phyloP scores from a whole-genome alignment of 37 sponge, comb jelly and placozoan species.

The Tethya wilhelma region DNA sequence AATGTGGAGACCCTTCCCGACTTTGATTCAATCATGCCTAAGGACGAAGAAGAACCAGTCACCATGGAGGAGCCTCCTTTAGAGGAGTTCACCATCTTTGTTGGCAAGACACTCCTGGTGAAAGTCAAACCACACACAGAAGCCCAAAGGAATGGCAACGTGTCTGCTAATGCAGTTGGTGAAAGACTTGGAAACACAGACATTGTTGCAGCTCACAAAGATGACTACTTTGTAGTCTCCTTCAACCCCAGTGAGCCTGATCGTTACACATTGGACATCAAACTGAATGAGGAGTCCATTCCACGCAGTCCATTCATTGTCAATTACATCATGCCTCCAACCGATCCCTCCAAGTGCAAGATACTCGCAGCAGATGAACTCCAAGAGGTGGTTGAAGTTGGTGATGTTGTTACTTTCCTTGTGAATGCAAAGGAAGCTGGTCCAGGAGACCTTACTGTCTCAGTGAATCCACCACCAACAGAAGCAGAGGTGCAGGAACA shows the following conservation, averaged over 20 bases:
- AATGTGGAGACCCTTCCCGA: background rate
- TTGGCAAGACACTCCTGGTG: slow-evolving; percentile 33
- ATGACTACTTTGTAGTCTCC: slow-evolving; percentile 12
- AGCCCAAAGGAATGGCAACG: slow-evolving; percentile 10
- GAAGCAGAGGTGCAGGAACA: background rate
- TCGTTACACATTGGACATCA: slow-evolving; percentile 45
- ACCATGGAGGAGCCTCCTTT: background rate
- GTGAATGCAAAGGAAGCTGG: slow-evolving; percentile 31
- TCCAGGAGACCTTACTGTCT: slow-evolving; percentile 27
- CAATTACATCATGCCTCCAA: slow-evolving; percentile 24
- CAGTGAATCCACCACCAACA: slow-evolving; percentile 28
- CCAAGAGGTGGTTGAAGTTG: background rate
- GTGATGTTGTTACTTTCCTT: slow-evolving; percentile 12
- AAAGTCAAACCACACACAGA: slow-evolving; percentile 24
- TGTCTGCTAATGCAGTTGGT: slow-evolving; percentile 50
- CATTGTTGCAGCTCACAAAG: background rate
- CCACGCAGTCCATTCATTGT: slow-evolving; percentile 60
- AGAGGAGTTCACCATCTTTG: slow-evolving; percentile 6
- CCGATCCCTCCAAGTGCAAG: slow-evolving; percentile 47
- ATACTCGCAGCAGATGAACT: slow-evolving; percentile 31
- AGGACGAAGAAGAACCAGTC: background rate
- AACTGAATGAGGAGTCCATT: slow-evolving; percentile 31
- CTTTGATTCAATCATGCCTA: too few species aligned
- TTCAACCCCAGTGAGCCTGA: slow-evolving; percentile 69
- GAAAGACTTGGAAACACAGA: slow-evolving; percentile 25